Conservation (phyloP, 2,113 vertebrate genomes). For the Tragelaphus strepsiceros region DNA sequence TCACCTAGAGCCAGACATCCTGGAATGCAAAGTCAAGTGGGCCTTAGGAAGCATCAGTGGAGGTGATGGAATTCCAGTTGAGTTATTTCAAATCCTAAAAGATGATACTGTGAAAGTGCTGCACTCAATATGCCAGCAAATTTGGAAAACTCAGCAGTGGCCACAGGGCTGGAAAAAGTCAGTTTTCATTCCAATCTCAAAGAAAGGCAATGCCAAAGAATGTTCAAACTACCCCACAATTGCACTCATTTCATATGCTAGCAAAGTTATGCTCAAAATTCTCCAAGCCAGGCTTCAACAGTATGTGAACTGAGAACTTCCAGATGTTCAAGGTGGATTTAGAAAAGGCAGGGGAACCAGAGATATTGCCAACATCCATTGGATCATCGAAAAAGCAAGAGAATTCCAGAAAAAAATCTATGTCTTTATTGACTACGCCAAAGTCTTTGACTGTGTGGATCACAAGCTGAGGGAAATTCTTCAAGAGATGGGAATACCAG, state of each 20-base stretch:
- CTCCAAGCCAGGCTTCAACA: not conserved
- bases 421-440: not conserved
- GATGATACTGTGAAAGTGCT: not conserved
- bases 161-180: not conserved
- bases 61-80: not conserved
- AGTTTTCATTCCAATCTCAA: not conserved
- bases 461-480: not conserved
- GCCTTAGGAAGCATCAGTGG: not conserved
- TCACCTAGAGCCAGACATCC: not conserved
- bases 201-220: not conserved
- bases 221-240: not conserved
- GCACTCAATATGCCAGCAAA: not conserved
- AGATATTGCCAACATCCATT: not conserved
- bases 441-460: not conserved
- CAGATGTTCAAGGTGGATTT: not conserved
- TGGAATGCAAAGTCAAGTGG: not conserved
- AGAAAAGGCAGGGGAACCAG: not conserved
- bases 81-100: not conserved
- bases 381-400: not conserved
- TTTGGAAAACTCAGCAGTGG: not conserved
- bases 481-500: not conserved
- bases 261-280: not conserved
- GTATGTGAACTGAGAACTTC: not conserved
- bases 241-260: not conserved
- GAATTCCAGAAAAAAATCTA: not conserved